Base-by-base conservation (phyloP, 1,140 invertebrate species). In the Achroia grisella region DNA sequence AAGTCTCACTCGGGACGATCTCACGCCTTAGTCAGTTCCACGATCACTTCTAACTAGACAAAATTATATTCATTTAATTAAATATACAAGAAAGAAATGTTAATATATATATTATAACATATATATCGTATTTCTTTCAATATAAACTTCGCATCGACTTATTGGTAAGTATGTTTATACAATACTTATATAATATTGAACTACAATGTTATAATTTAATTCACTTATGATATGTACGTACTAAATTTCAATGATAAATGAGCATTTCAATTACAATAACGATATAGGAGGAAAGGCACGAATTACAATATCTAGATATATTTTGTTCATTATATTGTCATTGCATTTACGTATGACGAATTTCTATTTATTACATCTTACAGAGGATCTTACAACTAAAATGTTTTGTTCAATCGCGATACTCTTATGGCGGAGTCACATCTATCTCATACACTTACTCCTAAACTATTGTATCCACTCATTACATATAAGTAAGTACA, bases 351-450 rank as follows among this genome's bases (percentile, higher is more conserved):
- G 13, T 28, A 31, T 29, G 41, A 49, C 48, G 35, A 46, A 47
- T 35, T 42, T 39, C n/a, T n/a, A 28, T 44, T 43, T 29, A 51
- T 54, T 51, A 62, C 51, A 67, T 51, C 56, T 63, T 62, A 68
- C 32, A 39, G n/a, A 57, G 37, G 34, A 49, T 52, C 64, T 61
- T 75, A 78, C 40, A 6, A 59, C 73, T 74, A 58, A 59, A n/a
- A 44, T 43, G 58, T 74, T 74, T 81, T 69, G 77, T 77, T 61
- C 44, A 46, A 47, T 61, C 62, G 44, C 67, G 61, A 70, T 68
- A 67, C 54, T 70, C 70, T 79, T 82, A 83, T 83, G 79, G 79
- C 79, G 76, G 75, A 82, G 67, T 77, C 54, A 60, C 53, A 42
- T 54, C 48, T 45, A 44, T 63, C 66, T 59, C 6, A 23, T 23